phyloP scores from a whole-genome alignment of 1,140 invertebrate species.

The Calephelis nemesis region DNA sequence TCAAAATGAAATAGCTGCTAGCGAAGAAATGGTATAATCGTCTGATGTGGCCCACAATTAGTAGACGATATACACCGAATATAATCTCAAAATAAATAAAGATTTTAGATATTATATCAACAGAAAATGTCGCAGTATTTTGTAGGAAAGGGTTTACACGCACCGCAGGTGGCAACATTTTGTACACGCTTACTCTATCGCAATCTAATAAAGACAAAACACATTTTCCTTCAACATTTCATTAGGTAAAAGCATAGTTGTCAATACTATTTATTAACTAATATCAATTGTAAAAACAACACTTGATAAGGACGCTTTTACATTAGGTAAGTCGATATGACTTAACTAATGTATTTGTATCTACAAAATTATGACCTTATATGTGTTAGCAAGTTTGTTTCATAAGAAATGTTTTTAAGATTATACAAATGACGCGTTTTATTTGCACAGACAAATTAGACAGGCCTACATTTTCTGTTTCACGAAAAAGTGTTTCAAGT shows the following conservation, averaged over 20 bases:
- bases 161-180: slow-evolving; percentile 9
- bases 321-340: background rate
- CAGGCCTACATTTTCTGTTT: too few relatives aligned
- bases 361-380: too few relatives aligned
- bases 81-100: slow-evolving; percentile 3
- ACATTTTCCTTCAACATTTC: background rate
- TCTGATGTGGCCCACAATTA: slow-evolving; percentile 2
- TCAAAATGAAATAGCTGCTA: background rate
- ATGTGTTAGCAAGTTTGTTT: too few relatives aligned
- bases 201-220: slow-evolving; percentile 5
- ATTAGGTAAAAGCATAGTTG: slow-evolving; percentile 6
- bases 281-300: background rate
- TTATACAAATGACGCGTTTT: too few relatives aligned
- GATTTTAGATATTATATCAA: slow-evolving; percentile 19
- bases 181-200: background rate
- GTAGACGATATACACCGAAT: background rate
- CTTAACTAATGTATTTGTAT: too few relatives aligned
- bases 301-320: too few relatives aligned
- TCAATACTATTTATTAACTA: slow-evolving; percentile 1
- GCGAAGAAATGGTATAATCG: background rate
- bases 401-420: too few relatives aligned
- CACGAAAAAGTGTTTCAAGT: too few relatives aligned
- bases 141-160: slow-evolving; percentile 3
- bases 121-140: background rate
- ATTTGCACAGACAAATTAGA: too few relatives aligned